Evolutionary conservation across 2,888 invertebrate genomes (phyloP).

Genomic region (Dendrolimus houi): DNA sequence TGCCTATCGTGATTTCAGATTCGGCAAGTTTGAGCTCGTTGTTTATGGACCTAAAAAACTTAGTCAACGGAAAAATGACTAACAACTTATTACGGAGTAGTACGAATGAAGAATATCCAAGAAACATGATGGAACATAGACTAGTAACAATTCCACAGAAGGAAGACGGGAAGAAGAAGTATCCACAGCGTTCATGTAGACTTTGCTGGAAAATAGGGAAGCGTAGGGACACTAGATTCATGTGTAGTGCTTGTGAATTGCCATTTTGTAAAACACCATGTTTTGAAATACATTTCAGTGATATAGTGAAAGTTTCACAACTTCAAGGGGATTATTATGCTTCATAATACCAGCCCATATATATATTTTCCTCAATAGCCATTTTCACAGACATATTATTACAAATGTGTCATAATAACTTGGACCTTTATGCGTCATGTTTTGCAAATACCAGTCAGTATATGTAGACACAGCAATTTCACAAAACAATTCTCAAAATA

Average conservation of each 20-base stretch:
- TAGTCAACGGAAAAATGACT: conserved; percentile 66
- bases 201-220: conserved; percentile 70
- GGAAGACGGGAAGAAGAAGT: conserved; percentile 73
- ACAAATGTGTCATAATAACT: too few species aligned
- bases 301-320: conserved; percentile 61
- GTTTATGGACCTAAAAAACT: conserved; percentile 70
- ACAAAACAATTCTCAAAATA: too few species aligned
- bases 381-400: too few species aligned
- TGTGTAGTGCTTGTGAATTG: conserved; percentile 67
- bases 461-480: too few species aligned
- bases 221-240: conserved; percentile 66
- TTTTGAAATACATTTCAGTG: conserved; percentile 68
- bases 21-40: conserved; percentile 65
- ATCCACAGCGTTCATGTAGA: conserved; percentile 70
- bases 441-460: too few species aligned
- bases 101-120: conserved; percentile 42
- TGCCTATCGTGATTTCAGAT: conserved; percentile 77
- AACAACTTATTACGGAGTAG: conserved; percentile 42
- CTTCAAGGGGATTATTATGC: conserved; percentile 65
- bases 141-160: conserved; percentile 72
- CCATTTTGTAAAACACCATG: conserved; percentile 71
- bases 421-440: too few species aligned
- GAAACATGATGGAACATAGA: conserved; percentile 52
- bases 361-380: too few species aligned
- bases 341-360: conserved; percentile 27